Base-by-base conservation (phyloP, 2,888 invertebrate species). In the Phorcus lineatus region DNA sequence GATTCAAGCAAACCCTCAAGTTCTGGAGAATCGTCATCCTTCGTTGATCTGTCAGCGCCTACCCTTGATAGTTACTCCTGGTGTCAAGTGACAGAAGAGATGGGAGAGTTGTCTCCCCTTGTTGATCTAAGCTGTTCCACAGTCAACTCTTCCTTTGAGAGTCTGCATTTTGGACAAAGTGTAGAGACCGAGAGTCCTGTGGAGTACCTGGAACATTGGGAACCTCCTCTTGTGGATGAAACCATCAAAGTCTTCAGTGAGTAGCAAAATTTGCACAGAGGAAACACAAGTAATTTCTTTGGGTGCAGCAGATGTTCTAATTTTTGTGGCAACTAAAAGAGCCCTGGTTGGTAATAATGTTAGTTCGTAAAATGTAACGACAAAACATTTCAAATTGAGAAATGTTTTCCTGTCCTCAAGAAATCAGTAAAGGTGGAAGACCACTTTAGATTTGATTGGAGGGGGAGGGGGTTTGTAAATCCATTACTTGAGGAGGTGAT, bases 161-260 rank as follows among this genome's bases (percentile, higher is more conserved):
- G 40, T 4, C 79, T 82, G 53, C 40, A 79, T 6, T 19, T 82
- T 40, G 82, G 82, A 0, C 70, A 77, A 9, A 82, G 82, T 55
- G 74, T 80, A 16, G 70, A 28, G 28, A 76, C 78, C 36, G 75
- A 55, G 13, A 77, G 76, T 52, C 67, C 80, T 6, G 57, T 13
- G 19, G 79, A 82, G 53, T 82, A 79, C 40, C 74, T 82, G 31
- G 54, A 75, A 16, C 57, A 77, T 24, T 82, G 80, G 66, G 31
- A 40, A 19, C 80, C 80, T 3, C 62, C 77, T 16, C 19, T 16
- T 55, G 76, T 53, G 76, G 76, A 55, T 76, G 76, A 53, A 54
- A 76, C 24, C n/a, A 54, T 76, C 28, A 54, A 53, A 76, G 55
- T 76, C 28, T 36, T 36, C 55, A 55, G 55, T 55, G 13, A 76